A percentile compares a stretch with the other conserved stretches of the same genome.
These are phyloP conservation scores for Lycia hirtaria DNA, from an alignment of 2,888 invertebrate genomes.

Conservation along the genomic window DNA sequence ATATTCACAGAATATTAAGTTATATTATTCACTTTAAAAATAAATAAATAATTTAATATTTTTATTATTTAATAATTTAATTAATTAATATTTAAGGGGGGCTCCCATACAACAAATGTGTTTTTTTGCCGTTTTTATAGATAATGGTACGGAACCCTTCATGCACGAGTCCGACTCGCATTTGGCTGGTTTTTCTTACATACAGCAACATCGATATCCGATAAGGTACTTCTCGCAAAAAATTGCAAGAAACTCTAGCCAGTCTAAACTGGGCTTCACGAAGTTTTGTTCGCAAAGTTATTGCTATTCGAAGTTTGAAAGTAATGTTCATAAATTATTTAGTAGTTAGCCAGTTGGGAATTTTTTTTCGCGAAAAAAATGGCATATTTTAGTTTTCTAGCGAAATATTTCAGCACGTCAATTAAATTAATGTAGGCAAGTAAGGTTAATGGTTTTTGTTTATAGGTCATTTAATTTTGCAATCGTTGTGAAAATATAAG, in stretches of 20 bases:
- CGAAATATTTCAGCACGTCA: slow-evolving; percentile 7
- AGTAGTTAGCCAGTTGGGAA: slow-evolving; percentile 17
- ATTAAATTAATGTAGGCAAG: neutral
- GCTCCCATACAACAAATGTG: too few relatives aligned
- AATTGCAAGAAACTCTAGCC: neutral
- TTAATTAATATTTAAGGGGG: too few relatives aligned
- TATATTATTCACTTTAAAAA: too few relatives aligned
- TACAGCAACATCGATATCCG: too few relatives aligned
- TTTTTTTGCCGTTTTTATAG: too few relatives aligned
- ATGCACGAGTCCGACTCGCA: too few relatives aligned
- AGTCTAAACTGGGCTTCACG: neutral
- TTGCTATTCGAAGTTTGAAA: slow-evolving; percentile 16
- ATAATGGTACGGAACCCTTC: too few relatives aligned
- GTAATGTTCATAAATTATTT: slow-evolving; percentile 22
- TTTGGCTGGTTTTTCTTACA: too few relatives aligned
- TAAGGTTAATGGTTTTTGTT: neutral
- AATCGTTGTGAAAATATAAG: neutral
- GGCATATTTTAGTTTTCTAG: slow-evolving; percentile 1
- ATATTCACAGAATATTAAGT: too few relatives aligned
- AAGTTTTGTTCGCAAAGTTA: slow-evolving; percentile 20
- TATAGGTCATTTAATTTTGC: neutral
- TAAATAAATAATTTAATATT: too few relatives aligned
- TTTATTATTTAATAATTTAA: too few relatives aligned
- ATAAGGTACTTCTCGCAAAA: neutral
- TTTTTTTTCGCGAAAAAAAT: slow-evolving; percentile 22